These are phyloP conservation scores for Sarcophaga subvicina DNA, from an alignment of 2,888 invertebrate genomes.

Conservation along the genomic window DNA sequence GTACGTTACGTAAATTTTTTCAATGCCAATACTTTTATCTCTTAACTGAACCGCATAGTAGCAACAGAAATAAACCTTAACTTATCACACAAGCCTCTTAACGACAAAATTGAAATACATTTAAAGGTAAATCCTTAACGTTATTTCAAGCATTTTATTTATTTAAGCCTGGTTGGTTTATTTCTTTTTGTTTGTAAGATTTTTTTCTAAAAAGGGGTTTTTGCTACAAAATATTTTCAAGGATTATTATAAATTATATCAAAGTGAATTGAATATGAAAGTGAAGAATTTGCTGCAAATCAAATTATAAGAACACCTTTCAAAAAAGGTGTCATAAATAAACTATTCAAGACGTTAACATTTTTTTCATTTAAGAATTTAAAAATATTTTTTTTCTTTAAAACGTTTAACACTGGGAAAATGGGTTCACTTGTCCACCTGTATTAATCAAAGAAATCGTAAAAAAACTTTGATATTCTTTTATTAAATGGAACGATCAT, in stretches of 20 bases:
- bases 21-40: too few relatives aligned
- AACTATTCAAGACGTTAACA: too few relatives aligned
- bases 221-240: constrained; percentile 1
- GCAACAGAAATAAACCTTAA: too few relatives aligned
- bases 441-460: background rate
- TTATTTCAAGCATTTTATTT: background rate
- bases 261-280: too few relatives aligned
- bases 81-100: background rate
- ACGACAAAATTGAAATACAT: background rate
- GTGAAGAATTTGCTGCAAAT: background rate
- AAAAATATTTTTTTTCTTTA: too few relatives aligned
- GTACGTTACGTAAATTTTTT: too few relatives aligned
- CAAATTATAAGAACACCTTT: background rate
- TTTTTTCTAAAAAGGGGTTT: constrained; percentile 12
- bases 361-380: background rate
- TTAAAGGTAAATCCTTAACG: background rate
- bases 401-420: too few relatives aligned
- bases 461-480: background rate
- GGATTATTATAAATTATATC: constrained; percentile 25
- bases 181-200: background rate
- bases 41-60: too few relatives aligned
- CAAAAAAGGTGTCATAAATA: too few relatives aligned
- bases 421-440: too few relatives aligned
- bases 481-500: constrained; percentile 29
- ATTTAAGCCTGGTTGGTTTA: constrained; percentile 30